A percentile compares a stretch with the other conserved stretches of the same genome.
Evolutionary conservation across 2,113 vertebrate species (phyloP).

Genomic region (Notechis scutatus): DNA sequence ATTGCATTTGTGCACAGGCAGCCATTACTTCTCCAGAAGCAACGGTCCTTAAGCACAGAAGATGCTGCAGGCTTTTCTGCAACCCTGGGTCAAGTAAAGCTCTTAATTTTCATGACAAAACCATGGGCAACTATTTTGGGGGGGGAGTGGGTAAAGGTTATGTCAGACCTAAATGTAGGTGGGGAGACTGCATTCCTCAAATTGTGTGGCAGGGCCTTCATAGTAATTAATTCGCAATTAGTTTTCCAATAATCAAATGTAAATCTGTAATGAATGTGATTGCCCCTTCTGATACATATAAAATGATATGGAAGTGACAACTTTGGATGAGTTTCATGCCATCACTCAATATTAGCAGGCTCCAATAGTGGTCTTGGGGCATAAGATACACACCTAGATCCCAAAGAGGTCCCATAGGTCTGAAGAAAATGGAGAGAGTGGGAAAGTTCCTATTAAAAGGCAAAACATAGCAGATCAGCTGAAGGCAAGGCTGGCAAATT

Average conservation of each 20-base stretch:
- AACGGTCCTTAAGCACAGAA: background rate
- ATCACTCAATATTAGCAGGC: background rate
- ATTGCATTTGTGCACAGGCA: constrained; percentile 39
- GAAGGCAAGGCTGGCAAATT: background rate
- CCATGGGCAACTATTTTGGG: background rate
- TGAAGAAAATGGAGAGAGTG: too few relatives aligned
- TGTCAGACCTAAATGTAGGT: background rate
- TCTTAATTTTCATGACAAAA: background rate
- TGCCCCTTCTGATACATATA: background rate
- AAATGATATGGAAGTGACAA: background rate
- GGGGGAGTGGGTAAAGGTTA: background rate
- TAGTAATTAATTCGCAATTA: background rate
- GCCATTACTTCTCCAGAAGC: constrained; percentile 31
- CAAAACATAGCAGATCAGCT: background rate
- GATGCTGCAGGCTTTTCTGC: constrained; percentile 30
- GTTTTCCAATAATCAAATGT: background rate
- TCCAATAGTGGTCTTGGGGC: background rate
- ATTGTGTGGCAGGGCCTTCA: background rate
- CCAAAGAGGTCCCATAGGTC: background rate
- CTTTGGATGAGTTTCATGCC: background rate
- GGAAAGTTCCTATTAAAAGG: background rate
- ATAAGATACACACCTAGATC: background rate
- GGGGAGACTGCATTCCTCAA: background rate
- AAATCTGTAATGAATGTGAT: background rate
- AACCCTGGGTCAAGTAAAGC: constrained; percentile 31